Evolutionary conservation across 2,113 vertebrate genomes (phyloP), one percentile per base, ranked within the genome.

Genomic region (Corythornis cristatus): DNA sequence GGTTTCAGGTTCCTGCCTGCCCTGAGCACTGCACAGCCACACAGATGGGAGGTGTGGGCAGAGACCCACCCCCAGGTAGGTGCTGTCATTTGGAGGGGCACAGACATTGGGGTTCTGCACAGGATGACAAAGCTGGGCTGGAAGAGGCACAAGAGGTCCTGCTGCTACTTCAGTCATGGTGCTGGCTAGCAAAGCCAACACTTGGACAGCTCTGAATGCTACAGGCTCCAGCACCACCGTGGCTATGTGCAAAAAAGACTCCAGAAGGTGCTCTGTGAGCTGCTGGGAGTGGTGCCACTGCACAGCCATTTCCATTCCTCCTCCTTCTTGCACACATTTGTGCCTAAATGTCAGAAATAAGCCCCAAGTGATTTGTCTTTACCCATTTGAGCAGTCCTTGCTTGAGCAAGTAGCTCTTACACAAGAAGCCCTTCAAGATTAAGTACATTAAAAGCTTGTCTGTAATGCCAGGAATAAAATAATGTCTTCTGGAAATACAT

Each of bases 401-500:
- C 77, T 83, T 73, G 33, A 84, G 54, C 77, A 92, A 92, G 78
- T 22, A 86, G 68, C n/a, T 86, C 87, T 88, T 80, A 80, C 25
- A 74, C 29, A 81, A 87, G 71, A 29, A 95, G 26, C 31, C 60
- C 75, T 88, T 93, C 72, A 82, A 87, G 60, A 89, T 66, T 92
- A 93, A 96, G 81, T 79, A 92, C 75, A 77, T 91, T 94, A 93
- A 93, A 83, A 60, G 68, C 82, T 94, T 88, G 64, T 42, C 67
- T 78, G 31, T 71, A 89, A 88, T 67, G 68, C 72, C 54, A 77
- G 51, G 72, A 94, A 88, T 91, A 88, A 94, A 92, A 89, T 66
- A 95, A 62, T 0, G 0, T 75, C 89, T 88, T 91, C 93, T 86
- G 82, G 93, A 95, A 96, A 93, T 67, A 89, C 64, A 93, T 71